Evolutionary conservation across 1,140 invertebrate species (phyloP).

Genomic region (Stenopsyche tienmushanensis): DNA sequence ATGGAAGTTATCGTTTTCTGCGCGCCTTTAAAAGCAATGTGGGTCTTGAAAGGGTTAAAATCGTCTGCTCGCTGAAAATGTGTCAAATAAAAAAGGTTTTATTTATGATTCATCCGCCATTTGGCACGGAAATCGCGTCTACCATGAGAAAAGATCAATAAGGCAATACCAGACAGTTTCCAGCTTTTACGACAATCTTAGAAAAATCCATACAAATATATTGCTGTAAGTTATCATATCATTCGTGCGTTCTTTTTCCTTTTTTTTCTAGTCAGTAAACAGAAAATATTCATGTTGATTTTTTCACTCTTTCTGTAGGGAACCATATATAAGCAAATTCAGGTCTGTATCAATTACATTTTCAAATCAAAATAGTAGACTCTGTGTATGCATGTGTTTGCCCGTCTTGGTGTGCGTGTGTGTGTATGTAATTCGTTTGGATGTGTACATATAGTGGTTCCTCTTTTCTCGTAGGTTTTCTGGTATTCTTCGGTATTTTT

Average conservation of each 20-base stretch:
- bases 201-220: no score
- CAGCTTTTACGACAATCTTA: no score
- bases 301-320: conserved; percentile 53
- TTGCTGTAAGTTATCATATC: no score
- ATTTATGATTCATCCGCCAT: no score
- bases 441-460: conserved; percentile 35
- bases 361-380: conserved; percentile 37
- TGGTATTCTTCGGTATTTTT: conserved; percentile 22
- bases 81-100: no score
- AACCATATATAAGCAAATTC: conserved; percentile 57
- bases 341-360: conserved; percentile 52
- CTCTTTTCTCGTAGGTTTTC: conserved; percentile 21
- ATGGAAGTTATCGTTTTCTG: no score
- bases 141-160: no score
- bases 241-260: neutral
- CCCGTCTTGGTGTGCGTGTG: conserved; percentile 37
- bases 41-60: no score
- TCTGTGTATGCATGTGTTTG: conserved; percentile 40
- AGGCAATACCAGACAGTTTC: no score
- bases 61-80: no score
- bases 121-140: no score
- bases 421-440: conserved; percentile 37
- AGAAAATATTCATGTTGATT: conserved; percentile 37
- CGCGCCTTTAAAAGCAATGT: no score
- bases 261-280: neutral